Conservation (phyloP, 2,797 vertebrate genomes). For the Silurus aristotelis region DNA sequence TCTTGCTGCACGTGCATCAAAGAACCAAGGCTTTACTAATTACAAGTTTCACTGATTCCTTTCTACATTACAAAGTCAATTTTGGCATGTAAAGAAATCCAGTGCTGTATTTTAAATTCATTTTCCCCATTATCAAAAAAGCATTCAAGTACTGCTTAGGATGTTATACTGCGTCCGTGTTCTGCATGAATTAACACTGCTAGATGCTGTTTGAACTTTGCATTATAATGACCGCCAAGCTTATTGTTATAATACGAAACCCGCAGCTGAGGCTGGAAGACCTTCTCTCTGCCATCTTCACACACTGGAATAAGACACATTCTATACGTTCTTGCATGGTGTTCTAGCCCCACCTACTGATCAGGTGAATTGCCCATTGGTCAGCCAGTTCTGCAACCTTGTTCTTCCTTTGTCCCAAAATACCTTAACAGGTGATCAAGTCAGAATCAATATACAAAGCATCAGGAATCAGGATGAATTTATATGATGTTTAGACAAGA, state of each 20-base stretch:
- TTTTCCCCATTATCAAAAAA: constrained; percentile 2
- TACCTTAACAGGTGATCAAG: not conserved
- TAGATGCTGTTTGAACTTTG: not conserved
- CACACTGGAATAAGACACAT: constrained; percentile 39
- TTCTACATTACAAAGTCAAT: not conserved
- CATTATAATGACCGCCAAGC: constrained; percentile 11
- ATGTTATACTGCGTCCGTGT: not conserved
- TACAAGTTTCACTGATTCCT: not conserved
- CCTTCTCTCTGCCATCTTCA: not conserved
- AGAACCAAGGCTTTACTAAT: not conserved
- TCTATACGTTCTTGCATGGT: constrained; percentile 50
- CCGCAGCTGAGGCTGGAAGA: constrained; percentile 13
- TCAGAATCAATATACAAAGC: not conserved
- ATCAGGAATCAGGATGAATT: not conserved
- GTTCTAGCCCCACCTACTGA: constrained; percentile 73
- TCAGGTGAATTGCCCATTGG: constrained; percentile 50
- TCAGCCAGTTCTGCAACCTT: not conserved
- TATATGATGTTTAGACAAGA: not conserved
- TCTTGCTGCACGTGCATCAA: not conserved
- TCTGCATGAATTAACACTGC: not conserved
- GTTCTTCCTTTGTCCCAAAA: not conserved
- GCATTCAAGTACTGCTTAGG: not conserved
- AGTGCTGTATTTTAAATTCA: not conserved
- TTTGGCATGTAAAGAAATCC: constrained; percentile 6
- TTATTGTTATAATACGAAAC: constrained; percentile 12